phyloP scores from a whole-genome alignment of 2,888 invertebrate genomes.

The Pammene aurita region DNA sequence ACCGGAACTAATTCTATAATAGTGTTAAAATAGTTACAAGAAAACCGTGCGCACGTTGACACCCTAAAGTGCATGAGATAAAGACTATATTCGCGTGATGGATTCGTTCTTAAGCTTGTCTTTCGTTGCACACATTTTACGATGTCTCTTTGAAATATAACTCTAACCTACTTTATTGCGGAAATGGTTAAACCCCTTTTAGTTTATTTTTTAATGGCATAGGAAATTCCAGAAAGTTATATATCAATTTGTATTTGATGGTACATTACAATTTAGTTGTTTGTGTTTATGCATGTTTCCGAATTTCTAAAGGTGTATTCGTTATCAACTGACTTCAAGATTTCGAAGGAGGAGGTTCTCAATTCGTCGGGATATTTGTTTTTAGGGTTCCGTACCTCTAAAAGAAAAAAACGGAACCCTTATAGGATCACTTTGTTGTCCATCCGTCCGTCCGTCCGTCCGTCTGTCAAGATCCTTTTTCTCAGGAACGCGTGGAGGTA shows the following conservation, averaged over 20 bases:
- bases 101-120: neutral
- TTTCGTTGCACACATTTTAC: neutral
- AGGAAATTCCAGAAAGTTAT: conserved; percentile 25
- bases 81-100: neutral
- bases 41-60: neutral
- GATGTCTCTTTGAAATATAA: conserved; percentile 31
- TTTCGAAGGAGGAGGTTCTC: too few relatives aligned
- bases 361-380: too few relatives aligned
- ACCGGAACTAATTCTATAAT: neutral
- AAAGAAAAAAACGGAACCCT: too few relatives aligned
- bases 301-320: neutral
- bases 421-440: too few relatives aligned
- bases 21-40: neutral
- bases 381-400: too few relatives aligned
- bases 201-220: conserved; percentile 22
- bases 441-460: too few relatives aligned
- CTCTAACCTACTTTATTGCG: conserved; percentile 25
- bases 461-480: too few relatives aligned
- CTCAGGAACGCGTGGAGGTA: too few relatives aligned
- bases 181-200: conserved; percentile 28
- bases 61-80: neutral
- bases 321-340: too few relatives aligned
- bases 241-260: conserved; percentile 4
- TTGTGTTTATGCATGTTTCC: neutral
- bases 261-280: neutral